A percentile compares a stretch with the other conserved stretches of the same genome.
phyloP scores from a whole-genome alignment of 2,888 invertebrate genomes.

The Tachina grossa region DNA sequence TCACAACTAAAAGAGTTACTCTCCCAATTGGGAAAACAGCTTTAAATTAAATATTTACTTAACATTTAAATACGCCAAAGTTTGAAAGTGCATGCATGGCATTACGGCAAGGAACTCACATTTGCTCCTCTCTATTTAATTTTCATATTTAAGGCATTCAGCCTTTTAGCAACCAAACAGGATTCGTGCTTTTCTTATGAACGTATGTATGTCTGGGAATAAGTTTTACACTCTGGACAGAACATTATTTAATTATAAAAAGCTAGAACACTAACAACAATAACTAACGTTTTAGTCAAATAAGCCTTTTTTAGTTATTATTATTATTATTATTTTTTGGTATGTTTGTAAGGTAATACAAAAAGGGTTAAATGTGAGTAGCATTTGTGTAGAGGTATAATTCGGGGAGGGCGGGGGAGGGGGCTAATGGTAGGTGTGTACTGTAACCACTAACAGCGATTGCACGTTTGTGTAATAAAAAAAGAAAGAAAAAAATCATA shows the following conservation, averaged over 20 bases:
- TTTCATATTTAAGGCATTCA: slow-evolving; percentile 1
- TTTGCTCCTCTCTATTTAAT: background rate
- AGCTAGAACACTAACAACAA: slow-evolving; percentile 13
- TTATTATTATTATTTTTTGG: background rate
- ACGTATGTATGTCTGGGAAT: slow-evolving; percentile 53
- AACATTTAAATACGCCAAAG: slow-evolving; percentile 44
- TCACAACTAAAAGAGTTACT: slow-evolving; percentile 3
- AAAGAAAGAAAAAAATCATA: slow-evolving; percentile 52
- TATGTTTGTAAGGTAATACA: slow-evolving; percentile 27
- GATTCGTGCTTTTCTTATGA: slow-evolving; percentile 20
- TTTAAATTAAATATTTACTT: slow-evolving; percentile 36
- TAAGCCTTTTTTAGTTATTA: slow-evolving; percentile 54
- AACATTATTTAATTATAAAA: slow-evolving; percentile 67
- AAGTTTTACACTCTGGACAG: slow-evolving; percentile 48
- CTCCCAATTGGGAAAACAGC: slow-evolving; percentile 14
- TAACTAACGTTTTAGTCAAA: slow-evolving; percentile 54
- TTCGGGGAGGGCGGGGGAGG: slow-evolving; percentile 11
- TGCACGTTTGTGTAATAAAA: slow-evolving; percentile 58
- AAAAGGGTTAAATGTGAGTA: slow-evolving; percentile 46
- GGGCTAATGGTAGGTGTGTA: slow-evolving; percentile 26
- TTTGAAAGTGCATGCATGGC: slow-evolving; percentile 30
- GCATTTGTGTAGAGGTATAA: slow-evolving; percentile 20
- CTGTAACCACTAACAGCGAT: slow-evolving; percentile 40
- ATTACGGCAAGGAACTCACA: slow-evolving; percentile 3
- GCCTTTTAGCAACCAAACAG: slow-evolving; percentile 8